These are phyloP conservation scores for Gambelia wislizenii DNA, from an alignment of 2,797 vertebrate genomes.

Conservation along the genomic window DNA sequence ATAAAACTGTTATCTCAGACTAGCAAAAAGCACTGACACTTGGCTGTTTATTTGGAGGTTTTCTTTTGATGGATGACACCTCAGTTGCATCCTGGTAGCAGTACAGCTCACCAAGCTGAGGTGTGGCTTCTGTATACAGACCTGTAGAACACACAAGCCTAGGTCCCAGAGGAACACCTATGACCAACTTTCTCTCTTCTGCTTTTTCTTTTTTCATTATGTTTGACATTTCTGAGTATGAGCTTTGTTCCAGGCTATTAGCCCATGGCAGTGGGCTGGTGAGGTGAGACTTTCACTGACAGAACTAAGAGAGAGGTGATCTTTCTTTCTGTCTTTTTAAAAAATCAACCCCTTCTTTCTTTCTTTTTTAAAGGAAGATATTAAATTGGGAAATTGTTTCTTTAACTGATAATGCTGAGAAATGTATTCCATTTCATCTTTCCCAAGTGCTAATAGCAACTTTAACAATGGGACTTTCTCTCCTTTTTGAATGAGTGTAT, in stretches of 20 bases:
- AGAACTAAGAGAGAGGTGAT: conserved; percentile 24
- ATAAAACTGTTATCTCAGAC: conserved; percentile 63
- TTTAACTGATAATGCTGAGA: conserved; percentile 32
- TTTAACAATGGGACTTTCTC: conserved; percentile 7
- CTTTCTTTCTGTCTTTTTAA: conserved; percentile 10
- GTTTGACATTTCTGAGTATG: conserved; percentile 50
- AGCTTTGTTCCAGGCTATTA: conserved; percentile 42
- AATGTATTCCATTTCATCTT: conserved; percentile 24
- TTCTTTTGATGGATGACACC: conserved; percentile 51
- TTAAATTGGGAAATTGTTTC: conserved; percentile 31
- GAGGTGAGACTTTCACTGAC: conserved; percentile 39
- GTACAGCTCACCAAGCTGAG: not conserved
- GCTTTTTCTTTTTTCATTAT: conserved; percentile 42
- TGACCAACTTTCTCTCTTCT: conserved; percentile 33
- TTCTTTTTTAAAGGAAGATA: conserved; percentile 35
- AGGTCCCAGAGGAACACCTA: conserved; percentile 3
- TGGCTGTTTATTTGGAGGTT: conserved; percentile 48
- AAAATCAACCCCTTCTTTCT: too few relatives aligned
- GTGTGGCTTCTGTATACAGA: conserved; percentile 24
- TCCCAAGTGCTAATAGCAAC: not conserved
- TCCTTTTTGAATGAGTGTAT: conserved; percentile 44
- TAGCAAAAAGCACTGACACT: conserved; percentile 59
- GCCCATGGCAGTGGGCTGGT: conserved; percentile 38
- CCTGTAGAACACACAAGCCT: conserved; percentile 17
- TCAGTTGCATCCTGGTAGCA: conserved; percentile 33